A percentile compares a stretch with the other conserved stretches of the same genome.
Evolutionary conservation across 2,797 vertebrate genomes (phyloP).

Genomic region (Myioborus miniatus): DNA sequence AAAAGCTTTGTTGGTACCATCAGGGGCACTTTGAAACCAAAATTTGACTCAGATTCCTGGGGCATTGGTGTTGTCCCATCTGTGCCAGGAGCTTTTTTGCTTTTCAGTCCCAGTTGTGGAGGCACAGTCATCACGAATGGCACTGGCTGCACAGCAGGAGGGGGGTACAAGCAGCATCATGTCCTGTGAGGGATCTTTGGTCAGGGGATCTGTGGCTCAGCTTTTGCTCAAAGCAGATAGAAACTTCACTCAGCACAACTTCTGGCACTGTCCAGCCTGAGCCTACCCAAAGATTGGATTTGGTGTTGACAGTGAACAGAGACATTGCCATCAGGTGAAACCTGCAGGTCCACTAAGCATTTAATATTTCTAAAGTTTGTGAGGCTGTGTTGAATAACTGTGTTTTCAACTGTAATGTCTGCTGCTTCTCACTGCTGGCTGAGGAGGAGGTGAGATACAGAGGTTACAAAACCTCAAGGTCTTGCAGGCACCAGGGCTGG

Average conservation of each 20-base stretch:
- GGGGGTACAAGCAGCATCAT: fast-evolving
- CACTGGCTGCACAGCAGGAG: fast-evolving
- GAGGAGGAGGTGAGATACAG: neutral
- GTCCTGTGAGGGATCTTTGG: neutral
- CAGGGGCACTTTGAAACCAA: constrained; percentile 17
- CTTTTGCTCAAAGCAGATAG: neutral
- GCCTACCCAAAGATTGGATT: neutral
- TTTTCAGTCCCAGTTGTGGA: neutral
- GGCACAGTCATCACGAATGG: neutral
- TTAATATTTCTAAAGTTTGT: neutral
- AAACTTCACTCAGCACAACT: neutral
- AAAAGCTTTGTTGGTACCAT: neutral
- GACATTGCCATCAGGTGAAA: neutral
- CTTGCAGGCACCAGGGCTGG: fast-evolving
- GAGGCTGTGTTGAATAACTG: neutral
- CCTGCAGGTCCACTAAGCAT: neutral
- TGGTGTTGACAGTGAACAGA: neutral
- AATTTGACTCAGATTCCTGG: neutral
- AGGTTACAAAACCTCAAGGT: neutral
- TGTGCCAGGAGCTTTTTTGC: neutral
- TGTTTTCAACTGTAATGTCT: neutral
- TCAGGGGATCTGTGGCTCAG: neutral
- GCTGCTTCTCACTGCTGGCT: neutral
- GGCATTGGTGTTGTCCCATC: neutral
- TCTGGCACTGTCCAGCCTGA: neutral